phyloP scores from a whole-genome alignment of 1,140 invertebrate species.

The Campodea augens region DNA sequence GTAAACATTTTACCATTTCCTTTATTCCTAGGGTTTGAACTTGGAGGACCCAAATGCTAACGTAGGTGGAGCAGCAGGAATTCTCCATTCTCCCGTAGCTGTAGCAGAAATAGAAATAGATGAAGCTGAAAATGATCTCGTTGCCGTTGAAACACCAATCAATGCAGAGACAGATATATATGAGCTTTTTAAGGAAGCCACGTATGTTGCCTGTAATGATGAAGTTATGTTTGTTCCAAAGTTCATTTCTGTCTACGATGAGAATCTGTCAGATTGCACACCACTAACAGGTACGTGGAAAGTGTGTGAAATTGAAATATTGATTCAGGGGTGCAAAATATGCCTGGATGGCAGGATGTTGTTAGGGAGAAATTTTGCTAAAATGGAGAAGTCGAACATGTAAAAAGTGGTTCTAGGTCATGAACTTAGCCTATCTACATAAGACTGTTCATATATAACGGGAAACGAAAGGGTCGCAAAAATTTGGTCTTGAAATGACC shows the following conservation, averaged over 20 bases:
- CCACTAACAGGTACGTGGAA: too few relatives aligned
- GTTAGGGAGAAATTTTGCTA: too few relatives aligned
- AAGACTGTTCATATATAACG: too few relatives aligned
- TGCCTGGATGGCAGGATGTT: too few relatives aligned
- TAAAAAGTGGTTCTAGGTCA: too few relatives aligned
- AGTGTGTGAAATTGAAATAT: too few relatives aligned
- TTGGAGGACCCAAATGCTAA: slow-evolving; percentile 35
- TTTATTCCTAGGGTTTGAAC: slow-evolving; percentile 24
- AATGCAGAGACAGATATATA: slow-evolving; percentile 38
- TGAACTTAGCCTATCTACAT: too few relatives aligned
- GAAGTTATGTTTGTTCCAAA: slow-evolving; percentile 25
- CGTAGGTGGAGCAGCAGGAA: slow-evolving; percentile 29
- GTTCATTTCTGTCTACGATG: slow-evolving; percentile 40
- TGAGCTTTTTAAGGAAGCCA: slow-evolving; percentile 34
- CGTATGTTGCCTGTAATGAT: slow-evolving; percentile 28
- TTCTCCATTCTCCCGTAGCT: slow-evolving; percentile 32
- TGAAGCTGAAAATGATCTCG: slow-evolving; percentile 38
- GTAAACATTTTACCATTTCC: too few relatives aligned
- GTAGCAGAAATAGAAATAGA: slow-evolving; percentile 45
- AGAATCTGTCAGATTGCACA: slow-evolving; percentile 19
- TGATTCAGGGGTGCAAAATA: too few relatives aligned
- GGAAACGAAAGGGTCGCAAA: too few relatives aligned
- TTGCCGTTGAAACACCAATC: slow-evolving; percentile 42
- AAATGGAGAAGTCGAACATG: too few relatives aligned
- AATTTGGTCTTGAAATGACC: too few relatives aligned